Conservation (phyloP, 2,113 vertebrate genomes). For the Lutjanus erythropterus region DNA sequence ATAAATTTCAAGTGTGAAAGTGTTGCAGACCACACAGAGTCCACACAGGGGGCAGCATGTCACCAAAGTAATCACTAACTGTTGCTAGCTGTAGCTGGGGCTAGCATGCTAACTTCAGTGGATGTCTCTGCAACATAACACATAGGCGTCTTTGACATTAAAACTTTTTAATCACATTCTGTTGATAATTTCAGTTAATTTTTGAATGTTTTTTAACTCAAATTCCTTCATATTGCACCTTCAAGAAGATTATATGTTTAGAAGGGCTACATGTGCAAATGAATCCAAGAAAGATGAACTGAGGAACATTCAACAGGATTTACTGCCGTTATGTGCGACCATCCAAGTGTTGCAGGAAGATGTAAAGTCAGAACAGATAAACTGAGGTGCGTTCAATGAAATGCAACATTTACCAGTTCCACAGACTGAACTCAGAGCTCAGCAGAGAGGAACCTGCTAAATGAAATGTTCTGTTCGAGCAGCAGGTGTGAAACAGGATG, state of each 20-base stretch:
- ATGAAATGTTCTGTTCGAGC: background rate
- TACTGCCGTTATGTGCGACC: background rate
- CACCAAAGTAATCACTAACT: too few relatives aligned
- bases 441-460: background rate
- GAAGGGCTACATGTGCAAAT: background rate
- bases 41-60: too few relatives aligned
- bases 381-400: accelerated
- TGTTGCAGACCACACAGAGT: too few relatives aligned
- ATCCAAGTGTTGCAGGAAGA: background rate
- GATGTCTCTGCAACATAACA: too few relatives aligned
- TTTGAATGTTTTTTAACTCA: too few relatives aligned
- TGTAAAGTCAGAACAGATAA: background rate
- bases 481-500: conserved; percentile 4
- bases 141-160: too few relatives aligned
- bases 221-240: too few relatives aligned
- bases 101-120: too few relatives aligned
- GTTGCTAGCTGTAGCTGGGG: too few relatives aligned
- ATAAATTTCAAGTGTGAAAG: background rate
- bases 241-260: background rate
- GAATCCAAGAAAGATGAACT: too few relatives aligned
- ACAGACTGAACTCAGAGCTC: background rate
- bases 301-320: background rate
- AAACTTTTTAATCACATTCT: too few relatives aligned
- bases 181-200: too few relatives aligned
- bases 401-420: background rate